Percentiles rank a stretch among this genome's conserved stretches.
phyloP scores from a whole-genome alignment of 2,888 invertebrate species.

The Magallana nippona region DNA sequence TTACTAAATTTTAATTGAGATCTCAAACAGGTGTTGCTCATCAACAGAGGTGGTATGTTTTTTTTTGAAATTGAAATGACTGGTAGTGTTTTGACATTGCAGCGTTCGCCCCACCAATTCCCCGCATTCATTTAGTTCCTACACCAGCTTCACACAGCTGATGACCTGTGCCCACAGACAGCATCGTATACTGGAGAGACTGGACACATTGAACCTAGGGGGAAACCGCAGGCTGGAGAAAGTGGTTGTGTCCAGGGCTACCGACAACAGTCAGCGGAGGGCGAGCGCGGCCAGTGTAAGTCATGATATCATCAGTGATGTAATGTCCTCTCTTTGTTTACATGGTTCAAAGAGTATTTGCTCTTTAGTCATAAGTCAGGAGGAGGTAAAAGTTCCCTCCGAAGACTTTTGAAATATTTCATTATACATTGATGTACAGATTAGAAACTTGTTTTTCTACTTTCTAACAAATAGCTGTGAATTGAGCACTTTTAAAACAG shows the following conservation, averaged over 20 bases:
- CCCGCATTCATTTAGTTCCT: conserved; percentile 19
- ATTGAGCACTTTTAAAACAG: not conserved
- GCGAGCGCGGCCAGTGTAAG: conserved; percentile 39
- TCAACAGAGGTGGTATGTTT: not conserved
- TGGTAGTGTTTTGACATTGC: not conserved
- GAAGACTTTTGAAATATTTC: too few relatives aligned
- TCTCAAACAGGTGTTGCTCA: not conserved
- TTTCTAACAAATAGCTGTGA: too few relatives aligned
- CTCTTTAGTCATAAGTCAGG: too few relatives aligned
- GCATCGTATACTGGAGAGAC: conserved; percentile 89
- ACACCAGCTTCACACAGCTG: not conserved
- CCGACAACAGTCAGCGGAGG: not conserved
- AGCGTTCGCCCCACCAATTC: conserved; percentile 17
- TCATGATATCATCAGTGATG: not conserved
- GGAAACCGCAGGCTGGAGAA: conserved; percentile 50
- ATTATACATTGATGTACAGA: too few relatives aligned
- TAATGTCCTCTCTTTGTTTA: not conserved
- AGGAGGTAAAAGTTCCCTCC: too few relatives aligned
- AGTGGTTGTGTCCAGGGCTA: conserved; percentile 38
- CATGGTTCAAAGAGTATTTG: too few relatives aligned
- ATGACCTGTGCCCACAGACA: conserved; percentile 75
- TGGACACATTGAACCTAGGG: conserved; percentile 88
- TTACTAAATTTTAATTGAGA: too few relatives aligned
- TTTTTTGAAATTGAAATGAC: not conserved
- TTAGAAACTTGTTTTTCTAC: too few relatives aligned